These are phyloP conservation scores for Drosophila grimshawi DNA, from an alignment of 1,140 invertebrate species.

Conservation along the genomic window DNA sequence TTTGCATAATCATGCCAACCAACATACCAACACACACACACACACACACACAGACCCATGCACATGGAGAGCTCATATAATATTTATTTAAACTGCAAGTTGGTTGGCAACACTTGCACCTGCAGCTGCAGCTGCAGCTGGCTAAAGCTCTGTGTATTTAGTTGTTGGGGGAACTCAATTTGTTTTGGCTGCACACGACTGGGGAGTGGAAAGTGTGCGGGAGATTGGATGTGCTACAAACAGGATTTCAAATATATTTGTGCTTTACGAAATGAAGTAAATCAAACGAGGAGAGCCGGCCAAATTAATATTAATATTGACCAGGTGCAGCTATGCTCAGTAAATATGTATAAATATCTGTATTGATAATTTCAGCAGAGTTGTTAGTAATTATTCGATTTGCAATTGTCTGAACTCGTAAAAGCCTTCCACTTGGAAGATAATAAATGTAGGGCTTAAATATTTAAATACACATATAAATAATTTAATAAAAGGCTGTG, in stretches of 20 bases:
- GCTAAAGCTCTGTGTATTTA: slow-evolving; percentile 2
- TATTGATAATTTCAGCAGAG: neutral
- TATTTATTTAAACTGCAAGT: slow-evolving; percentile 79
- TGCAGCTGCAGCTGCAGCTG: slow-evolving; percentile 23
- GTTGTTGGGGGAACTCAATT: neutral
- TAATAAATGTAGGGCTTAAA: neutral
- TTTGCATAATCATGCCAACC: slow-evolving; percentile 73
- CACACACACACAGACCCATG: slow-evolving; percentile 27
- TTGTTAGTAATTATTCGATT: neutral
- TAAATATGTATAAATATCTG: neutral
- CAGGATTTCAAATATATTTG: neutral
- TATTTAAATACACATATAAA: neutral
- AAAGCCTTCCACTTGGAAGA: neutral
- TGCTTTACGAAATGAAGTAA: neutral
- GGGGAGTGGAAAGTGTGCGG: neutral
- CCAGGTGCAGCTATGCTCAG: neutral
- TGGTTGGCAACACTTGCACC: slow-evolving; percentile 58
- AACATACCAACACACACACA: slow-evolving; percentile 32
- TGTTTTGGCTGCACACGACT: slow-evolving; percentile 2
- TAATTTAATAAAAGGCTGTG: no score
- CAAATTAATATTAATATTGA: slow-evolving; percentile 22
- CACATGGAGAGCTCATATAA: slow-evolving; percentile 64
- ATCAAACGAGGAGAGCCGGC: neutral
- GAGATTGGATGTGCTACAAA: neutral
- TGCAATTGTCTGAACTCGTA: neutral